These are phyloP conservation scores for Meloidogyne chitwoodi DNA, from an alignment of 1,140 invertebrate species.

Conservation along the genomic window DNA sequence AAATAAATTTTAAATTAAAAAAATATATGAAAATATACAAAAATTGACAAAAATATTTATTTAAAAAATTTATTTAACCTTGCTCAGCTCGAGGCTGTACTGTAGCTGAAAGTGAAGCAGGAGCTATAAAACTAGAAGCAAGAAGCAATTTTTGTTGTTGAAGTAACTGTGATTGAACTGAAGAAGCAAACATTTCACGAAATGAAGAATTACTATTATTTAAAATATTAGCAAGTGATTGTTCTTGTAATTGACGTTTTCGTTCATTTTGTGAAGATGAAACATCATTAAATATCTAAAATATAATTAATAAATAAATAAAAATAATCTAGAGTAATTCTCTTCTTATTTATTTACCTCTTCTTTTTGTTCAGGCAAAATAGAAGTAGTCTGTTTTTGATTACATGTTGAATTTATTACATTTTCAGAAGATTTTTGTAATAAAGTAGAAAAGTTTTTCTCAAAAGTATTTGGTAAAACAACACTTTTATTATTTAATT, in stretches of 20 bases:
- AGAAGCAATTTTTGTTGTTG: not conserved
- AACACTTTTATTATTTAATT: not conserved
- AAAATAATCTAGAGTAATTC: not conserved
- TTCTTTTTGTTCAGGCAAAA: not conserved
- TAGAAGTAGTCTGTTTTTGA: not conserved
- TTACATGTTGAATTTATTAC: not conserved
- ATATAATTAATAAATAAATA: too few species aligned
- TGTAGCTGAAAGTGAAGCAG: constrained; percentile 9
- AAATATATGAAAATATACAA: not conserved
- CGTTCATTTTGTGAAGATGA: not conserved
- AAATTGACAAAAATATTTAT: too few species aligned
- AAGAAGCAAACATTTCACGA: too few species aligned
- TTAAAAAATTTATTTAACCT: not conserved
- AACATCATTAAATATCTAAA: not conserved
- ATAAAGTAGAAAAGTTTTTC: not conserved
- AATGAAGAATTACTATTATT: constrained; percentile 1
- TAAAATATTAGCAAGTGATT: not conserved
- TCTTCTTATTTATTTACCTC: not conserved
- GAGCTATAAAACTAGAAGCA: constrained; percentile 20
- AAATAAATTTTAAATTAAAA: constrained; percentile 19
- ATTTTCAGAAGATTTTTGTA: not conserved
- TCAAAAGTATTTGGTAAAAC: not conserved
- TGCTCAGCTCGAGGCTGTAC: constrained; percentile 19
- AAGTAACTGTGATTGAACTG: not conserved
- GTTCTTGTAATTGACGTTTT: not conserved